Evolutionary conservation across 2,888 invertebrate genomes (phyloP), one percentile per base, ranked within the genome.

Genomic region (Malachius bipustulatus): DNA sequence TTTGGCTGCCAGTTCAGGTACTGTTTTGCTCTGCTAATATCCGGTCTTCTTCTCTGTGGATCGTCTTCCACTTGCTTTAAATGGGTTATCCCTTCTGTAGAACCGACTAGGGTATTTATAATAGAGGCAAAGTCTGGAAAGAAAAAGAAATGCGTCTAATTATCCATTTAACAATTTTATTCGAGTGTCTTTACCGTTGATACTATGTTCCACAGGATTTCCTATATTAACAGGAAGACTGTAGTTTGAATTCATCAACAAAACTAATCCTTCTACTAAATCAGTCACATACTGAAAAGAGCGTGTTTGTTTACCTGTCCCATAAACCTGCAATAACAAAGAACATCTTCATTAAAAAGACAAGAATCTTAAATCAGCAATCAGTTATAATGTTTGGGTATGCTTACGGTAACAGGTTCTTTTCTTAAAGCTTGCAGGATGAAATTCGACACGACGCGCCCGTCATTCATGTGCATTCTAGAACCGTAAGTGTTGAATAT

Each of bases 401-500:
- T 9, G 41, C 46, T 48, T 64, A 93, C 90, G 3, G 96, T 96
- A 35, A 99, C 90, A 2, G 89, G 83, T 55, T 94, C 77, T 58
- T 90, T 88, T 57, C 93, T 87, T 37, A 99, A 64, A 0, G 96
- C 91, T 65, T 99, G 97, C 46, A 97, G 73, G 45, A 98, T 89
- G 55, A 99, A 98, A 67, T 99, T 99, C 9, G 96, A 96, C 1
- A 98, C 97, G 1, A 98, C 96, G 26, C 98, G 71, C 1, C 98
- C 98, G 62, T 98, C 98, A 44, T 94, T 90, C 74, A 91, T 90
- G 55, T 96, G 96, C 98, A 98, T 98, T 49, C 98, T 67, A 1
- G 98, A 98, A 0, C 98, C 98, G 57, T 91, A 98, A 0, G 98
- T 98, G 62, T 98, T 98, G 63, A 98, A 98, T 49, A 99, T 99